Conservation (phyloP, 2,888 invertebrate species). For the Hydropsyche betteni region DNA sequence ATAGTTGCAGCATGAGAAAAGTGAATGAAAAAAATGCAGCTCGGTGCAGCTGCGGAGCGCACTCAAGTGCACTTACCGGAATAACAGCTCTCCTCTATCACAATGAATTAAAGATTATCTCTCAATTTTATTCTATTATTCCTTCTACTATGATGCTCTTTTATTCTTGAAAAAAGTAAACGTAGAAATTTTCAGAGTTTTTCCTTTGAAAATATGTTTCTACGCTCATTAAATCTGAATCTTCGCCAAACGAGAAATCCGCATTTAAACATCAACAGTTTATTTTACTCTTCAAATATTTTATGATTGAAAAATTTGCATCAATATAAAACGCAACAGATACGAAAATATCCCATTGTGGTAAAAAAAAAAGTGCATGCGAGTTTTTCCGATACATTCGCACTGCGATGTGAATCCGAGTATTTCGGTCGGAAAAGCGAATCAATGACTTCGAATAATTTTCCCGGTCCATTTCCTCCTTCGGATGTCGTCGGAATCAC, state of each 20-base stretch:
- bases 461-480: conserved; percentile 7
- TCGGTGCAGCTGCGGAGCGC: conserved; percentile 34
- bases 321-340: too few species aligned
- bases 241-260: too few species aligned
- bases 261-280: too few species aligned
- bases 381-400: background rate
- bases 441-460: conserved; percentile 21
- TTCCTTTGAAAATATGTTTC: background rate
- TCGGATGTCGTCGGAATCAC: background rate
- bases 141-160: conserved; percentile 1
- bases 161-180: too few species aligned
- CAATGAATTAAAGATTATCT: conserved; percentile 49
- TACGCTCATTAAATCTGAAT: background rate
- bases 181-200: too few species aligned
- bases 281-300: too few species aligned
- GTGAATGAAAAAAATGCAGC: conserved; percentile 24
- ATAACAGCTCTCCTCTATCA: conserved; percentile 44
- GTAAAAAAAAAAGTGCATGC: background rate
- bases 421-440: conserved; percentile 11
- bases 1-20: conserved; percentile 32
- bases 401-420: background rate
- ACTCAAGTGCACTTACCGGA: conserved; percentile 43
- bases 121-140: conserved; percentile 46
- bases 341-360: background rate
- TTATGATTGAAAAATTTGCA: too few species aligned